These are phyloP conservation scores for Mastomys natalensis DNA, from an alignment of 2,113 vertebrate species.

Conservation along the genomic window DNA sequence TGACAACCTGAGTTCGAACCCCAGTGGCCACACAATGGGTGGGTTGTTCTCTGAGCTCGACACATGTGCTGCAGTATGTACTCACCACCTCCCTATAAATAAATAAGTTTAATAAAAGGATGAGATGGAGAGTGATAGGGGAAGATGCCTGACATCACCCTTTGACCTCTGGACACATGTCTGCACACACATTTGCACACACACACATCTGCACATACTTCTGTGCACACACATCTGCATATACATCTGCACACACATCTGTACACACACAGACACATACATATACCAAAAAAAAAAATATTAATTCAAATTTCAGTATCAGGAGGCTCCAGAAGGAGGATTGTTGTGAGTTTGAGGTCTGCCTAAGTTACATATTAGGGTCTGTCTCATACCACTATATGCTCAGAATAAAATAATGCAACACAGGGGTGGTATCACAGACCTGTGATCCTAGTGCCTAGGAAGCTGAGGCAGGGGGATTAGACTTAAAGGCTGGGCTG, in stretches of 20 bases:
- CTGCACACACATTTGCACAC: background rate
- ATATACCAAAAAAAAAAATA: background rate
- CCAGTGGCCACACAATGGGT: background rate
- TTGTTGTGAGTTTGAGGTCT: background rate
- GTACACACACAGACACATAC: background rate
- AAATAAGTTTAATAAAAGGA: background rate
- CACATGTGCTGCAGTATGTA: background rate
- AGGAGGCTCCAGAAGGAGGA: background rate
- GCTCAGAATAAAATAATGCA: background rate
- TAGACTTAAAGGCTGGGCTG: no score
- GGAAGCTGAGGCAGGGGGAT: background rate
- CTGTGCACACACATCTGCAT: background rate
- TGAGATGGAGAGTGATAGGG: background rate
- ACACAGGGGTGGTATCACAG: background rate
- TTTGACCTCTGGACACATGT: background rate
- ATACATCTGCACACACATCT: background rate
- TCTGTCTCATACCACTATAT: background rate
- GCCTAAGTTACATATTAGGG: background rate
- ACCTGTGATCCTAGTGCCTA: background rate
- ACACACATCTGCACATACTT: background rate
- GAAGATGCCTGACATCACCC: background rate
- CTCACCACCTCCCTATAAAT: background rate
- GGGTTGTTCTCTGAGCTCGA: background rate
- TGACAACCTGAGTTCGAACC: background rate
- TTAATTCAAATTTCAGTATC: background rate